Base-by-base conservation (phyloP, 2,888 invertebrate species). In the Vanessa cardui region DNA sequence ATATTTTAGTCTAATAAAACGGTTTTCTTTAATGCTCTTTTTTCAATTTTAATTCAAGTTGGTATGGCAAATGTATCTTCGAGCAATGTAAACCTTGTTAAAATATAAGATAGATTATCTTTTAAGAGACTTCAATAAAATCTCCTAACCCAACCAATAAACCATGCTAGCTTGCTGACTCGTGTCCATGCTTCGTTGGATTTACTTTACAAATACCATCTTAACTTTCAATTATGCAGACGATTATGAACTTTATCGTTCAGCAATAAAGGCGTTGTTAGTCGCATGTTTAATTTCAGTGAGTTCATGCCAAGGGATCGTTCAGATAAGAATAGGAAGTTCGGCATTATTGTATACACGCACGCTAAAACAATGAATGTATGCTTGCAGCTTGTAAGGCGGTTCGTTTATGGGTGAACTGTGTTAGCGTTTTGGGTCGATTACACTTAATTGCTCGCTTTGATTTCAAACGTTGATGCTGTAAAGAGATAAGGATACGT, bases 281-380 rank as follows among this genome's bases (percentile, higher is more conserved):
- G 21, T 0, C 3, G 46, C 16, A 33, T 26, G 44, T 44, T 8
- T 3, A n/a, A 26, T 45, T 60, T 56, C n/a, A 61, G 58, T 60
- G 64, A 31, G 15, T 66, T 70, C 69, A 66, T 66, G 70, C 45
- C 46, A 67, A 64, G 61, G 26, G 64, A 58, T 39, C 66, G 64
- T 70, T 70, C 49, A 56, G 70, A 67, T 70, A 70, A 66, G 69
- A 64, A 49, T 61, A 31, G 68, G 61, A 31, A 54, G 26, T 54
- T 54, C 52, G 26, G 52, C 52, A 21, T 70, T 64, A 66, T 70
- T 66, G 70, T 52, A 54, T 46, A 46, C 66, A 64, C 58, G 70
- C 66, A 70, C 66, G 70, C 70, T 47, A 66, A 31, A 47, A 39
- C 52, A 18, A 58, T 62, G 58, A 65, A 44, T 31, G 16, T 26